phyloP scores from a whole-genome alignment of 1,140 invertebrate genomes.

The Batillaria attramentaria region DNA sequence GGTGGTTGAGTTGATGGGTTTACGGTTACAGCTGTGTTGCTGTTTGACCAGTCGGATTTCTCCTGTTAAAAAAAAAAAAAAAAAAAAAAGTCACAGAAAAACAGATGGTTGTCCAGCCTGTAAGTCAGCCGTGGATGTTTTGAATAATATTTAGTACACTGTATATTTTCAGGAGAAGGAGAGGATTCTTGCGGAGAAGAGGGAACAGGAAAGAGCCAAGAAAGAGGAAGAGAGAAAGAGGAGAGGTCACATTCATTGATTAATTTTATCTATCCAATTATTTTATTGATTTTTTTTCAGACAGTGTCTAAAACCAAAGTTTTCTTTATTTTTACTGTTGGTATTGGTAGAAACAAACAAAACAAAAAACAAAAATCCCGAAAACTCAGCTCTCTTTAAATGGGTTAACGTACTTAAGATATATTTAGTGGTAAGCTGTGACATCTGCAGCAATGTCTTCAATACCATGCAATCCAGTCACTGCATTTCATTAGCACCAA shows the following conservation, averaged over 20 bases:
- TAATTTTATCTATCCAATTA: neutral
- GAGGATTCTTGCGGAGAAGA: slow-evolving; percentile 51
- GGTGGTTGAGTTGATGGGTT: no score
- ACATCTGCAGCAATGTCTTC: no score
- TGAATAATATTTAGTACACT: neutral
- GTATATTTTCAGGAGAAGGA: slow-evolving; percentile 55
- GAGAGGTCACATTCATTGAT: slow-evolving; percentile 25
- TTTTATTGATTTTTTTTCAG: neutral
- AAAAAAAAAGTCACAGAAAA: neutral
- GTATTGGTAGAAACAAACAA: neutral
- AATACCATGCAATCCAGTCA: no score
- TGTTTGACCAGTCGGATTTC: no score
- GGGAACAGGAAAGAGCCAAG: slow-evolving; percentile 46
- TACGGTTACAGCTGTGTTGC: no score
- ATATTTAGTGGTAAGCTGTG: no score
- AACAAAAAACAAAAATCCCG: no score
- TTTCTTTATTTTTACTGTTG: neutral
- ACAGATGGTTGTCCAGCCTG: neutral
- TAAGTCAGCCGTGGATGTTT: neutral
- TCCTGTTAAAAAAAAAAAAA: no score
- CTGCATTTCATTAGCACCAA: no score
- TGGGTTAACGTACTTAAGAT: no score
- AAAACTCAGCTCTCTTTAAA: no score
- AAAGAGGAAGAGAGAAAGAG: slow-evolving; percentile 46
- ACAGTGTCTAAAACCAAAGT: neutral